phyloP scores from a whole-genome alignment of 2,797 vertebrate genomes.

The Rhabdomys pumilio region DNA sequence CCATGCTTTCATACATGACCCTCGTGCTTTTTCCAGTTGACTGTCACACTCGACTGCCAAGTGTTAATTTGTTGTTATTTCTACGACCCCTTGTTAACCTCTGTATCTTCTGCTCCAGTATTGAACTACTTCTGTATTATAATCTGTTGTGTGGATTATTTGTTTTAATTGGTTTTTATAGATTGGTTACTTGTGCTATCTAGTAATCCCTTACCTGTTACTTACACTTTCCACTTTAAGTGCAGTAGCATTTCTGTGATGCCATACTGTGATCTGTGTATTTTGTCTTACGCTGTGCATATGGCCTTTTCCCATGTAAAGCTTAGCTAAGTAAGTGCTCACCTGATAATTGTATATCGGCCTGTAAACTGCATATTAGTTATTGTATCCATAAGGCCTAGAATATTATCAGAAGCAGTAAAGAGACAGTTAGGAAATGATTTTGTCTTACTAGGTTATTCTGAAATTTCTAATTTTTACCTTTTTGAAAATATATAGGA shows the following conservation, averaged over 20 bases:
- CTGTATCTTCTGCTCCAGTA: not conserved
- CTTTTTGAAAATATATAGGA: constrained; percentile 35
- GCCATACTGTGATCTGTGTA: not conserved
- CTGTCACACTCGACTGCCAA: not conserved
- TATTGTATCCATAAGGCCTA: not conserved
- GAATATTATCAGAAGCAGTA: not conserved
- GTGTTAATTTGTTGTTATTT: not conserved
- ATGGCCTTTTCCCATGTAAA: not conserved
- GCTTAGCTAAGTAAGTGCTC: constrained; percentile 10
- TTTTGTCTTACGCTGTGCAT: not conserved
- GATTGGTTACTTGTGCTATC: not conserved
- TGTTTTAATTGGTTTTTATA: not conserved
- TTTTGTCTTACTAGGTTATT: constrained; percentile 29
- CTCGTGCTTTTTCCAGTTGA: not conserved
- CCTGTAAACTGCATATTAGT: not conserved
- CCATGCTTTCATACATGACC: not conserved
- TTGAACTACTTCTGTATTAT: not conserved
- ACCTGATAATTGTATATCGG: not conserved
- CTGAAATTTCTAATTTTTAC: constrained; percentile 34
- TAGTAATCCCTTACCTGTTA: not conserved
- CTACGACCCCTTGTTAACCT: not conserved
- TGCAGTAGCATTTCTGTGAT: constrained; percentile 13
- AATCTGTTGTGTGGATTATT: not conserved
- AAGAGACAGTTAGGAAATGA: not conserved
- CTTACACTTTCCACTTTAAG: not conserved